Base-by-base conservation (phyloP, 2,888 invertebrate species). In the Tenthredo mesomela region DNA sequence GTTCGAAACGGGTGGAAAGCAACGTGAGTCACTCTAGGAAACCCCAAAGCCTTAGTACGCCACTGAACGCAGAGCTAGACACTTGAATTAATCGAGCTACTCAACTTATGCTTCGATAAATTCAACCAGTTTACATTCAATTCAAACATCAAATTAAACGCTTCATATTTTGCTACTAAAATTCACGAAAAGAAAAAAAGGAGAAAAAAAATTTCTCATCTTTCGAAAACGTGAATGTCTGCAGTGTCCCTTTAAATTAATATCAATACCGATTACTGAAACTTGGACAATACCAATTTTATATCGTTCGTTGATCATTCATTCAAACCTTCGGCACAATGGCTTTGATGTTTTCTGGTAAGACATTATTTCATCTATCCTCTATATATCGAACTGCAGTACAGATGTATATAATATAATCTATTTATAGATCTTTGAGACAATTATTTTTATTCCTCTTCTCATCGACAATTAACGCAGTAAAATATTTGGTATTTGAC, bases 11-110 rank as follows among this genome's bases (percentile, higher is more conserved):
- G 82, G 67, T 82, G 82, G 82, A 82, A 82, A 92, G 92, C 92
- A 92, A 90, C 89, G 88, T 91, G 91, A 92, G 91, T 92, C 92
- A 92, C 90, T 91, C 89, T 88, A 90, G 90, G 90, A 92, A 92
- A 91, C 89, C 89, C 91, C 91, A 88, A 88, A 87, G 87, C 87
- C 87, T 90, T 89, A 88, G 90, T 92, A 89, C 90, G 90, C 91
- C 91, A 90, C 89, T 88, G 88, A 89, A 86, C 88, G 86, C 85
- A 86, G 90, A 82, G 86, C 89, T 25, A 40, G 65, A 37, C 67
- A 58, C 82, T 70, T 47, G 67, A 82, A 82, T 67, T 43, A 82
- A 47, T 82, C 47, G 67, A 67, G 29, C 70, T 21, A 47, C 82
- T 29, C 33, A 40, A 70, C n/a, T 70, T 21, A 25, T 67, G 9